A percentile compares a stretch with the other conserved stretches of the same genome.
Conservation (phyloP, 2,113 vertebrate genomes). For the Phylloscopus whistleri region DNA sequence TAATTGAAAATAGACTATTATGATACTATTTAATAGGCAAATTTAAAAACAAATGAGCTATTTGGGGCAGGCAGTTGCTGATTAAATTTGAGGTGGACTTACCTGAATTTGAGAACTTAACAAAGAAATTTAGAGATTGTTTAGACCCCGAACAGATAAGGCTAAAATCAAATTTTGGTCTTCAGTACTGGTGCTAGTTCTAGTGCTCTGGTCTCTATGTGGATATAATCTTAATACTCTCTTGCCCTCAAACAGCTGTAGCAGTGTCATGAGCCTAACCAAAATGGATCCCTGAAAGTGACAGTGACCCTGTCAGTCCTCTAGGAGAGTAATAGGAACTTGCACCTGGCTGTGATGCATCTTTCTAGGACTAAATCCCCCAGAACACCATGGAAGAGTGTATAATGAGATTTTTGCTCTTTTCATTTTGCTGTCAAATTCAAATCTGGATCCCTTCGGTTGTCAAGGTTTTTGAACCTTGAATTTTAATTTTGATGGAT, state of each 20-base stretch:
- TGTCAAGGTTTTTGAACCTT: constrained; percentile 35
- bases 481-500: constrained; percentile 50
- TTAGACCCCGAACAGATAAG: neutral
- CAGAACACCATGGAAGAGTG: neutral
- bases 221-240: neutral
- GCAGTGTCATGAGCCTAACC: rapidly evolving
- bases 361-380: neutral
- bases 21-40: neutral
- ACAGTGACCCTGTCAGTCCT: neutral
- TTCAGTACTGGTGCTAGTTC: neutral
- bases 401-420: constrained; percentile 36
- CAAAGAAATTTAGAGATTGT: neutral
- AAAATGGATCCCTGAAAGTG: neutral
- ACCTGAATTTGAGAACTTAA: neutral
- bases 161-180: neutral
- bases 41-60: neutral
- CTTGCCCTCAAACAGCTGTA: neutral
- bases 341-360: neutral
- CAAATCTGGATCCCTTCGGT: constrained; percentile 17
- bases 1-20: neutral
- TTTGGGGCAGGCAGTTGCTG: neutral
- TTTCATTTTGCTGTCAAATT: constrained; percentile 43
- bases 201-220: rapidly evolving
- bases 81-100: neutral
- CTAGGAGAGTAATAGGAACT: neutral